phyloP scores from a whole-genome alignment of 2,113 vertebrate genomes.

The Neolamprologus sp. region DNA sequence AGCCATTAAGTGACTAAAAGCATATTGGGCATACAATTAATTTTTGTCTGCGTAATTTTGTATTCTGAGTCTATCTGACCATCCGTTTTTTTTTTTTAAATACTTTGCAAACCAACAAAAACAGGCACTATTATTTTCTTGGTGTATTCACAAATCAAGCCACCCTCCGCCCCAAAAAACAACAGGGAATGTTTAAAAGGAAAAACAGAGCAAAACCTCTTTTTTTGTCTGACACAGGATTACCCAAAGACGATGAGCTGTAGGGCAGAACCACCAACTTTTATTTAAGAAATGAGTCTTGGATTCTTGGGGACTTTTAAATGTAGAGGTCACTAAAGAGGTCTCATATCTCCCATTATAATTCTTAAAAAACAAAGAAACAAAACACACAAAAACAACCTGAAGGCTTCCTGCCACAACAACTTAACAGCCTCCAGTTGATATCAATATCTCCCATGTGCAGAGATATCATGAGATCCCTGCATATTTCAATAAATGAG shows the following conservation, averaged over 20 bases:
- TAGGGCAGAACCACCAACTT: not conserved
- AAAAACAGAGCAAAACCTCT: not conserved
- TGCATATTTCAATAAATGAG: not conserved
- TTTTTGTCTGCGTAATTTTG: not conserved
- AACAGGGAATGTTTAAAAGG: not conserved
- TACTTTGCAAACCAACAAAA: not conserved
- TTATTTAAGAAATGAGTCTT: not conserved
- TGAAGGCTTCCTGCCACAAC: not conserved
- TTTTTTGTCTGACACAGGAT: not conserved
- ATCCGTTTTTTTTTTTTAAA: too few species aligned
- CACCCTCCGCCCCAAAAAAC: not conserved
- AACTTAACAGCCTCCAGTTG: not conserved
- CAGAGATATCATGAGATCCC: not conserved
- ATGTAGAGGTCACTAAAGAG: not conserved
- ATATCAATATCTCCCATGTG: not conserved
- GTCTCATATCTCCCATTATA: not conserved
- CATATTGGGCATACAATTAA: not conserved
- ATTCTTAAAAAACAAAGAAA: not conserved
- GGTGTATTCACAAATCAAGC: not conserved
- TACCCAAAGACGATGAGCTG: not conserved
- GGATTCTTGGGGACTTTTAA: not conserved
- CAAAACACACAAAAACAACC: not conserved
- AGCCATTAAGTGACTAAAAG: not conserved
- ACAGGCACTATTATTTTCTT: not conserved
- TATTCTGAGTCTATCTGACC: not conserved